Evolutionary conservation across 2,113 vertebrate species (phyloP).

Genomic region (Felis chaus): DNA sequence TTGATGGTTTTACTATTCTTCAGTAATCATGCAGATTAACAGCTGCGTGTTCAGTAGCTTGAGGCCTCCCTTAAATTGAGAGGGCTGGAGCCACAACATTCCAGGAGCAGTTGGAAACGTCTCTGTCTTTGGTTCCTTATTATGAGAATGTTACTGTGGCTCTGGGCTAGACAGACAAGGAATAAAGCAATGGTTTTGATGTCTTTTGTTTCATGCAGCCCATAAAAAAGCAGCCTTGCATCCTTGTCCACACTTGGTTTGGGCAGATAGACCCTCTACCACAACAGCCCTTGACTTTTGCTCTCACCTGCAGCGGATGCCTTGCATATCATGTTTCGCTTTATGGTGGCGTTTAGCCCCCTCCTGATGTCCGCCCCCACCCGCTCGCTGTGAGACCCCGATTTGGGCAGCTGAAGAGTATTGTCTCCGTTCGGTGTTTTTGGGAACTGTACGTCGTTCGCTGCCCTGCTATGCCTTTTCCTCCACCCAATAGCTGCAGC

Average conservation of each 20-base stretch:
- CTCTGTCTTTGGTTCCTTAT: conserved; percentile 54
- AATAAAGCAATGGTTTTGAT: conserved; percentile 57
- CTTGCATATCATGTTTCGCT: conserved; percentile 15
- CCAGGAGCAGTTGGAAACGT: conserved; percentile 56
- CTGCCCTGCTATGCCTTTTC: neutral
- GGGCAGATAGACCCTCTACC: conserved; percentile 34
- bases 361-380: neutral
- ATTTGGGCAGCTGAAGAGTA: neutral
- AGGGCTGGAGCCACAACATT: conserved; percentile 58
- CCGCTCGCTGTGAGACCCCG: neutral
- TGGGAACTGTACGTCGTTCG: neutral
- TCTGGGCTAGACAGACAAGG: conserved; percentile 63
- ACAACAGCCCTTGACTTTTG: neutral
- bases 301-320: neutral
- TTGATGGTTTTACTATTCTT: conserved; percentile 71
- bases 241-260: neutral
- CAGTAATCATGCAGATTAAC: conserved; percentile 70
- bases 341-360: neutral
- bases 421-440: neutral
- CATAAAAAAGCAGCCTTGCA: conserved; percentile 64
- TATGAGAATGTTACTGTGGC: conserved; percentile 54
- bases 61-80: conserved; percentile 69
- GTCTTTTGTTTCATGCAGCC: conserved; percentile 73
- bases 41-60: conserved; percentile 65
- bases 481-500: neutral